Percentiles rank a stretch among this genome's conserved stretches.
These are phyloP conservation scores for Anguilla obscura DNA, from an alignment of 2,797 vertebrate genomes.

Conservation along the genomic window DNA sequence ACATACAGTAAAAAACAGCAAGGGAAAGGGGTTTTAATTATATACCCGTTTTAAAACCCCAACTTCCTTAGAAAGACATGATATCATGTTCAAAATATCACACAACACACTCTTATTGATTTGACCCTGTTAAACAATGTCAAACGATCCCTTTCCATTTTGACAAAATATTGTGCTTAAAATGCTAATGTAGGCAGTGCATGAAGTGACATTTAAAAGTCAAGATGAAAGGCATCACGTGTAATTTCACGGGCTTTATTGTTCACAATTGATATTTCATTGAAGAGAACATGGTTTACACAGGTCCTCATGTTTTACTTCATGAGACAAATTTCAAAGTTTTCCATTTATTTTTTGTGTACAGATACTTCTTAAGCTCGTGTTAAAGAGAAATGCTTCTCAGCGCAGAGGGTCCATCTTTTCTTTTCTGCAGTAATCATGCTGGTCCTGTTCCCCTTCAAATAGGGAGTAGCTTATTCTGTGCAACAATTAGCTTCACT, in stretches of 20 bases:
- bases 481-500: constrained; percentile 11
- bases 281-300: neutral
- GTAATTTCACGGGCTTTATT: neutral
- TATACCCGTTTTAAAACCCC: neutral
- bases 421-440: neutral
- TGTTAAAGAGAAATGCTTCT: neutral
- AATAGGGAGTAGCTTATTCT: constrained; percentile 9
- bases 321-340: neutral
- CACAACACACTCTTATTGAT: neutral
- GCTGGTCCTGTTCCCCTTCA: neutral
- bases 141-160: neutral
- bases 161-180: neutral
- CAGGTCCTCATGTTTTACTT: neutral
- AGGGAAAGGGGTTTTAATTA: neutral
- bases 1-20: neutral
- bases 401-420: neutral
- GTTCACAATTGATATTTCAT: neutral
- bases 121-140: neutral
- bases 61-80: neutral
- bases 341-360: neutral
- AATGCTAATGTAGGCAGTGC: neutral
- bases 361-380: neutral
- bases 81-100: neutral
- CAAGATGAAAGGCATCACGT: neutral
- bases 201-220: neutral